Percentiles rank a stretch among this genome's conserved stretches.
Evolutionary conservation across 2,113 vertebrate species (phyloP).

Genomic region (Phasianus colchicus): DNA sequence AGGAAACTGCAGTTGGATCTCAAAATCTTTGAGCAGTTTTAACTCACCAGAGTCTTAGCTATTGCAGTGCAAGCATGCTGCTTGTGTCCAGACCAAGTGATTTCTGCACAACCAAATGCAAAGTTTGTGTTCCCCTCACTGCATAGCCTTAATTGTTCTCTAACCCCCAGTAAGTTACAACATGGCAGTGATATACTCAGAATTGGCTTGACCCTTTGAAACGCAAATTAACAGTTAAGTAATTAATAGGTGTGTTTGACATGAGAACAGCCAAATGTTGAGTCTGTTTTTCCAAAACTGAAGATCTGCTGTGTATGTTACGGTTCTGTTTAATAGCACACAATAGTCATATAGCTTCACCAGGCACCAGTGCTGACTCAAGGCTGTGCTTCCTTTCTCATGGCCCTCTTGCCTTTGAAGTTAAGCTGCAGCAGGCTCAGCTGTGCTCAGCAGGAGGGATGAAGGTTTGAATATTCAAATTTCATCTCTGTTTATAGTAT

Average conservation of each 20-base stretch:
- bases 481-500: constrained; percentile 55
- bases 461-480: constrained; percentile 64
- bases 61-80: neutral
- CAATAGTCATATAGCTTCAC: neutral
- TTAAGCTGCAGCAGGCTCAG: constrained; percentile 59
- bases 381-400: constrained; percentile 59
- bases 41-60: neutral
- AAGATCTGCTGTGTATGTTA: neutral
- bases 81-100: neutral
- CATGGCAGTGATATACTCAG: neutral
- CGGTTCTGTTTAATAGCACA: neutral
- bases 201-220: neutral
- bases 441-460: constrained; percentile 54
- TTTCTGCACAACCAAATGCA: neutral
- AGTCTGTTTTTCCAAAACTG: neutral
- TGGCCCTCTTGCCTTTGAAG: constrained; percentile 59
- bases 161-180: neutral
- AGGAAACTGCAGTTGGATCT: neutral
- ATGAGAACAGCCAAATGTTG: constrained; percentile 2
- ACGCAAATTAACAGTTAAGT: neutral
- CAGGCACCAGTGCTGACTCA: constrained; percentile 25
- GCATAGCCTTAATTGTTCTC: neutral
- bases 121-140: neutral
- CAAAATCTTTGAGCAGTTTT: neutral
- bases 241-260: neutral